A percentile compares a stretch with the other conserved stretches of the same genome.
Conservation (phyloP, 2,797 vertebrate species). For the Orientallactaga sibirica region DNA sequence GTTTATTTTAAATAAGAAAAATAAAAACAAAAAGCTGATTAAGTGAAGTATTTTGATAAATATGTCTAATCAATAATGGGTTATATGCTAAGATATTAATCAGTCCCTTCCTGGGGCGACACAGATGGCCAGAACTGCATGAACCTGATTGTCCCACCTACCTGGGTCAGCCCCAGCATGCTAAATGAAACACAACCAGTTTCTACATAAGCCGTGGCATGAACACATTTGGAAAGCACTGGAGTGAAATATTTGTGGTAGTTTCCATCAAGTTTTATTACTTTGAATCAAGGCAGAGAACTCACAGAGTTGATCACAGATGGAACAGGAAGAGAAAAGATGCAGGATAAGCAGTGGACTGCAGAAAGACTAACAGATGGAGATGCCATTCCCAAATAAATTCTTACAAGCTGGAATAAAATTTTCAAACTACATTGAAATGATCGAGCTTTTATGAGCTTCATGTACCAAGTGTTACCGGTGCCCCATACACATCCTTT, state of each 20-base stretch:
- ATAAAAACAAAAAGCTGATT: not conserved
- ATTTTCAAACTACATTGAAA: not conserved
- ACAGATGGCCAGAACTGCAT: not conserved
- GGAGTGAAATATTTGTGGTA: not conserved
- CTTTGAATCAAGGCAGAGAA: not conserved
- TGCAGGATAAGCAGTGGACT: not conserved
- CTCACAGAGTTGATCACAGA: not conserved
- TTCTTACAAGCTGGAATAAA: not conserved
- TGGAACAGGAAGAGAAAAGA: not conserved
- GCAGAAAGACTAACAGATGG: slow-evolving; percentile 30
- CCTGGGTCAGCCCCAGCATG: not conserved
- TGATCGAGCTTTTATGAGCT: not conserved
- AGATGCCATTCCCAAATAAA: not conserved
- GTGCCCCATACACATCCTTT: not conserved
- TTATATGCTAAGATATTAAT: not conserved
- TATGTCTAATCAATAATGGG: not conserved
- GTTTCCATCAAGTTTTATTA: not conserved
- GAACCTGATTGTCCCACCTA: not conserved
- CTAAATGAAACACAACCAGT: slow-evolving; percentile 21
- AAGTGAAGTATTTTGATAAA: not conserved
- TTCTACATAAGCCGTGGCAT: not conserved
- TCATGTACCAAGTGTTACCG: not conserved
- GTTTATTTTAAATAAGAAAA: not conserved
- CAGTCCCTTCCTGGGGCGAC: not conserved
- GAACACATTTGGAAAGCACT: slow-evolving; percentile 28